Base-by-base conservation (phyloP, 2,113 vertebrate species). In the Amblyornis subalaris region DNA sequence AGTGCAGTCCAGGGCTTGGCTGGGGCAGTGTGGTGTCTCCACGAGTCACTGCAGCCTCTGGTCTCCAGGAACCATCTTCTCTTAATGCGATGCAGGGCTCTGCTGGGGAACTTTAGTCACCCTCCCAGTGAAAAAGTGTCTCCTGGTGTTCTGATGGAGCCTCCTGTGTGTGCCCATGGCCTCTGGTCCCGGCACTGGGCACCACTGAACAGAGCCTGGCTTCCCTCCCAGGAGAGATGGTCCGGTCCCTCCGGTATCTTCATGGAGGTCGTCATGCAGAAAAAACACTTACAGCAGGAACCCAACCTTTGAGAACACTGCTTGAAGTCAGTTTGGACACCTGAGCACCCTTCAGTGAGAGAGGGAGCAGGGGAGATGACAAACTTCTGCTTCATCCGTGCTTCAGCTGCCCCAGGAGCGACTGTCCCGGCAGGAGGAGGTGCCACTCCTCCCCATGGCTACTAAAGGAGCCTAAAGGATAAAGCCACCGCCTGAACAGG, bases 211-310 rank as follows among this genome's bases (percentile, higher is more conserved):
- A 66, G 22, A 58, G 31, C 9, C 36, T 31, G 57, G 24, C 35
- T 60, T 21, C 33, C 35, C 19, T 62, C 21, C 35, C 9, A 12
- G 35, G 5, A 53, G 20, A n/a, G 40, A 19, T 53, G 31, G 19
- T 40, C 7, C 75, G 12, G 21, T 9, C 31, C 15, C 23, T 36
- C 33, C 47, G 24, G 16, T n/a, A 31, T 29, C 42, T 57, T 70
- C 6, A 10, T 3, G 16, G 22, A 12, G 22, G 8, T 33, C 1
- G 0, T 16, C 21, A 14, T 0, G 3, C 11, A 85, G 11, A 26
- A 78, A 94, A 94, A 72, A 3, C 7, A 64, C 18, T 0, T 18
- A 17, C 23, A 61, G 18, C 15, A 67, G 8, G 6, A 58, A 4
- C 3, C 5, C 29, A 24, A 0, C 10, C 8, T 33, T 8, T 16